These are phyloP conservation scores for Elaphurus davidianus DNA, from an alignment of 2,113 vertebrate species.

Conservation along the genomic window DNA sequence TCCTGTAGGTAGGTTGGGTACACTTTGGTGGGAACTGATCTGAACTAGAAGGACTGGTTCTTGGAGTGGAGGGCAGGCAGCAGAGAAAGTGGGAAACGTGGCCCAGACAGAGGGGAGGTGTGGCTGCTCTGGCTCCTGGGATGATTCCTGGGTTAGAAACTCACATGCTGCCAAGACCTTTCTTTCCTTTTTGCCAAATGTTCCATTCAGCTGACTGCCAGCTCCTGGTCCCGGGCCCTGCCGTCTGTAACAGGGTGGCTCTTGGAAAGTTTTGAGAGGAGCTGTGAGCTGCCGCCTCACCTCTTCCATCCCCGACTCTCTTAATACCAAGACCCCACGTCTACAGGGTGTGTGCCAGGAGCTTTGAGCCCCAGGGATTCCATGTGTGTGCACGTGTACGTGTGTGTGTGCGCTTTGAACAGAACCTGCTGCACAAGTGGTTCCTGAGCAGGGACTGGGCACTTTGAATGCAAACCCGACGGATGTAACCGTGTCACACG, in stretches of 20 bases:
- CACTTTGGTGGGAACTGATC: background rate
- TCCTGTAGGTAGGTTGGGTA: background rate
- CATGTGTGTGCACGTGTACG: background rate
- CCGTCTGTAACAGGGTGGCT: background rate
- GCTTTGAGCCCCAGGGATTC: background rate
- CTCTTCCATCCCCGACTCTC: background rate
- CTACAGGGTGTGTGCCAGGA: background rate
- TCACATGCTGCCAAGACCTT: constrained; percentile 16
- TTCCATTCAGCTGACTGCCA: constrained; percentile 27
- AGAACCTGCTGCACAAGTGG: background rate
- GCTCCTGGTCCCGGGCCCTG: background rate
- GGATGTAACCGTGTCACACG: background rate
- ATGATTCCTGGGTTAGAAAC: background rate
- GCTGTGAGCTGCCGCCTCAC: background rate
- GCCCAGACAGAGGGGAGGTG: background rate
- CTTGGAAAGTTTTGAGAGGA: background rate
- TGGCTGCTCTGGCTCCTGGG: constrained; percentile 6
- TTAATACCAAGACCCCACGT: background rate
- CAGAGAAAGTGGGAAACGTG: background rate
- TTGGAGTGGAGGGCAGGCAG: background rate
- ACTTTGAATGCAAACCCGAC: background rate
- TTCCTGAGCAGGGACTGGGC: background rate
- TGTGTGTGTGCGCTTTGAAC: background rate
- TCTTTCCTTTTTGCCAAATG: constrained; percentile 24
- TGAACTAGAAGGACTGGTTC: background rate